Conservation (phyloP, 2,888 invertebrate genomes). For the Macrosoma leucophasiata region DNA sequence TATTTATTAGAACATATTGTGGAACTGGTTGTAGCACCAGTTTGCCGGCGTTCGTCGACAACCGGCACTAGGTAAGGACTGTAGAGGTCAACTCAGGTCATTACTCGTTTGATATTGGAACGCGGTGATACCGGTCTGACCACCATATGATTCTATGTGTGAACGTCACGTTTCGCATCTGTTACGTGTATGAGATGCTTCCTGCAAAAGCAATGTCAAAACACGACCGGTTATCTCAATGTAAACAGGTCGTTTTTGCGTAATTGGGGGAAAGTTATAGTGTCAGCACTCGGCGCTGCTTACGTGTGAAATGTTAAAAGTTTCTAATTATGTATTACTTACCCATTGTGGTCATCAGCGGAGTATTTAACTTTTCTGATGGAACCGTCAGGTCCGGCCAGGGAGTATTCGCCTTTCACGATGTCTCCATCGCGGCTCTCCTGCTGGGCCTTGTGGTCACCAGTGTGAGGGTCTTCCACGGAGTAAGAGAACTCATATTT, state of each 20-base stretch:
- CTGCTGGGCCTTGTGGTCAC: constrained; percentile 77
- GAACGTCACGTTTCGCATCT: constrained; percentile 36
- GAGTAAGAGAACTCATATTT: constrained; percentile 78
- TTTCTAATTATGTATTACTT: constrained; percentile 28
- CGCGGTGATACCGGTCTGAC: constrained; percentile 52
- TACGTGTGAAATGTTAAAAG: constrained; percentile 7
- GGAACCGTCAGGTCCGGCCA: constrained; percentile 77
- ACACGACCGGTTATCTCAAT: constrained; percentile 22
- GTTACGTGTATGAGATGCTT: constrained; percentile 40
- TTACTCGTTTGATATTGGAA: constrained; percentile 47
- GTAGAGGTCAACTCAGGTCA: constrained; percentile 54
- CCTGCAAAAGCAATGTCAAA: constrained; percentile 37
- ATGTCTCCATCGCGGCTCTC: constrained; percentile 77
- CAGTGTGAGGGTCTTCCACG: constrained; percentile 76
- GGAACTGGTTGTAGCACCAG: constrained; percentile 40
- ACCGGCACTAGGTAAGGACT: no score
- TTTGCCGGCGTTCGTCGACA: constrained; percentile 34
- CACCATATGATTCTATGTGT: constrained; percentile 51
- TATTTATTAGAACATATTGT: constrained; percentile 34
- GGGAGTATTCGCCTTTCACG: constrained; percentile 79
- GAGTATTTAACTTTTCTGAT: constrained; percentile 77
- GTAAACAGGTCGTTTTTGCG: constrained; percentile 37
- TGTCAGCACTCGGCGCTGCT: constrained; percentile 28
- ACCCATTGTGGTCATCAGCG: constrained; percentile 76
- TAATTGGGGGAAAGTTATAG: constrained; percentile 47